These are phyloP conservation scores for Channa argus DNA, from an alignment of 2,113 vertebrate genomes.

Conservation along the genomic window DNA sequence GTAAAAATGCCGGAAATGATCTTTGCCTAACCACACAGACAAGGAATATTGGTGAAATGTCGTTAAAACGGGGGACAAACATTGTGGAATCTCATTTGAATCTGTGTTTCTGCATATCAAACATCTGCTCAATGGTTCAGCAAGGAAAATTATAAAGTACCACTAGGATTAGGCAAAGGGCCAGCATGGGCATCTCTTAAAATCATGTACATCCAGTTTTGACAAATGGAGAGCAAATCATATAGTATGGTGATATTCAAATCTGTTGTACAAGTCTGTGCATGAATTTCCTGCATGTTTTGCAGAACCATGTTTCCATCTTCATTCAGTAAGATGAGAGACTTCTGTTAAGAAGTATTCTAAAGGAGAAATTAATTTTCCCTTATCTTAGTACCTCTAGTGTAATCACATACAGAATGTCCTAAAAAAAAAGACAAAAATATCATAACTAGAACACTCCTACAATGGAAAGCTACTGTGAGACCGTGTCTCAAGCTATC, in stretches of 20 bases:
- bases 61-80: no score
- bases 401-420: background rate
- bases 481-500: background rate
- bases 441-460: background rate
- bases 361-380: background rate
- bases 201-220: background rate
- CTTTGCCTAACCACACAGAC: background rate
- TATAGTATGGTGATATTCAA: no score
- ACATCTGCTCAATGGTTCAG: background rate
- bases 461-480: slow-evolving; percentile 7
- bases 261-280: background rate
- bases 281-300: background rate
- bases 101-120: background rate
- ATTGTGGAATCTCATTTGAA: slow-evolving; percentile 7
- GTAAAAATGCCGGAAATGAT: background rate
- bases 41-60: background rate
- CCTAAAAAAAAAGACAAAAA: background rate
- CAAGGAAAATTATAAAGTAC: background rate
- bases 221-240: background rate
- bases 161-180: no score
- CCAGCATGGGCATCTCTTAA: background rate
- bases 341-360: background rate
- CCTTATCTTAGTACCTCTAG: background rate
- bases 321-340: background rate
- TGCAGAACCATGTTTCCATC: slow-evolving; percentile 46